These are phyloP conservation scores for Lithophane leautieri DNA, from an alignment of 2,888 invertebrate genomes.

Conservation along the genomic window DNA sequence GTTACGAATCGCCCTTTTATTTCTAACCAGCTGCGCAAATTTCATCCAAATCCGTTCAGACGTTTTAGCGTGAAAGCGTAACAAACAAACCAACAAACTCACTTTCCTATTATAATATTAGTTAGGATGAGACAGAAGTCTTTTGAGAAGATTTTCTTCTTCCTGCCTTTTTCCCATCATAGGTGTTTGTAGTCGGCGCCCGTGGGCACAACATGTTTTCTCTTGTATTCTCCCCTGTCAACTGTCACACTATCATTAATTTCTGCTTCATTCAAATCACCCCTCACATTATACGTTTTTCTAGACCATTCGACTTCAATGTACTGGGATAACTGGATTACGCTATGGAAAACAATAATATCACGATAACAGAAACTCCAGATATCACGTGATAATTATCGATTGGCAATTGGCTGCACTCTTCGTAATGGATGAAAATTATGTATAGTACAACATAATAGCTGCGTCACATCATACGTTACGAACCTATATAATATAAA, in stretches of 20 bases:
- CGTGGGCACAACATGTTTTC: not conserved
- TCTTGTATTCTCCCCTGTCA: not conserved
- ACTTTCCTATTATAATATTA: too few relatives aligned
- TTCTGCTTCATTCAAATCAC: too few relatives aligned
- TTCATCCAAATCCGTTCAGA: too few relatives aligned
- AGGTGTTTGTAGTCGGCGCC: not conserved
- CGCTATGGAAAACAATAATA: too few relatives aligned
- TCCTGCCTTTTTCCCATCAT: not conserved
- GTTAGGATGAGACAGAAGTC: too few relatives aligned
- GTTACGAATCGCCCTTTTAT: not conserved
- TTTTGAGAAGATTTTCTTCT: not conserved
- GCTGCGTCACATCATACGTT: not conserved
- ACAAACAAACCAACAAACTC: too few relatives aligned
- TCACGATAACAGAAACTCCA: too few relatives aligned
- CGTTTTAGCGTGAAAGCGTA: too few relatives aligned
- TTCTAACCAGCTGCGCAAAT: not conserved
- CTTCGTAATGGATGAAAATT: not conserved
- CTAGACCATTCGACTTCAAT: too few relatives aligned
- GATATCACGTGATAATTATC: not conserved
- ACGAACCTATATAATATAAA: not conserved
- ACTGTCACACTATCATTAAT: not conserved
- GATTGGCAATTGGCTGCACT: not conserved
- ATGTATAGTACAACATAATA: not conserved
- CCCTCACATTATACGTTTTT: not conserved
- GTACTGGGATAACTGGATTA: not conserved